phyloP scores from a whole-genome alignment of 2,888 invertebrate genomes.

The Tipula helvola region DNA sequence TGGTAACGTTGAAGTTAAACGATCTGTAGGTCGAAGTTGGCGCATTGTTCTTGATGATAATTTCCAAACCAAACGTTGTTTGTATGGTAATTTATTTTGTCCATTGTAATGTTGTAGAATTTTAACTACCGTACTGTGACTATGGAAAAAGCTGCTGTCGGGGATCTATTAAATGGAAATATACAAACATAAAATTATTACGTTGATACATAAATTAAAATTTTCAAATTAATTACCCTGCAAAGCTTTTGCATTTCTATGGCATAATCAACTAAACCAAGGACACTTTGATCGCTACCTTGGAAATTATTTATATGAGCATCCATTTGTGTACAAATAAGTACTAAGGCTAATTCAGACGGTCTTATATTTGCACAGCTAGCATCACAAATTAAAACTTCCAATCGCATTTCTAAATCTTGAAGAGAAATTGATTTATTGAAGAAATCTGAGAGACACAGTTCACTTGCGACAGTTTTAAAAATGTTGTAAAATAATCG shows the following conservation, averaged over 20 bases:
- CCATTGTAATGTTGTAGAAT: conserved; percentile 62
- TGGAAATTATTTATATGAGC: conserved; percentile 33
- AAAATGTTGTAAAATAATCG: conserved; percentile 52
- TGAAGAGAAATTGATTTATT: conserved; percentile 42
- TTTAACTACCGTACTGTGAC: conserved; percentile 47
- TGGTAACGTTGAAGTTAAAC: conserved; percentile 55
- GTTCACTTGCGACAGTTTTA: conserved; percentile 40
- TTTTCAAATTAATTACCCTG: conserved; percentile 40
- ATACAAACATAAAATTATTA: conserved; percentile 12
- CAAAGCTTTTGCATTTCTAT: conserved; percentile 57
- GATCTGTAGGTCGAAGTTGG: conserved; percentile 60
- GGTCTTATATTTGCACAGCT: conserved; percentile 60
- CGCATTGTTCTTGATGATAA: conserved; percentile 57
- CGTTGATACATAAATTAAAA: neutral
- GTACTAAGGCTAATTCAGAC: conserved; percentile 62
- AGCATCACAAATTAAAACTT: conserved; percentile 63
- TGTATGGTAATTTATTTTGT: conserved; percentile 49
- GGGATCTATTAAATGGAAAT: conserved; percentile 42
- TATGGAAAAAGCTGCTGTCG: conserved; percentile 48
- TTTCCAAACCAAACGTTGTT: conserved; percentile 65
- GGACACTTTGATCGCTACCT: conserved; percentile 38
- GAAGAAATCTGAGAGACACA: conserved; percentile 41
- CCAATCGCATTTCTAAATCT: conserved; percentile 53
- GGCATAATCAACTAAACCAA: conserved; percentile 56
- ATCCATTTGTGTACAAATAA: conserved; percentile 61